phyloP scores from a whole-genome alignment of 2,888 invertebrate genomes.

The Phasia obesa region DNA sequence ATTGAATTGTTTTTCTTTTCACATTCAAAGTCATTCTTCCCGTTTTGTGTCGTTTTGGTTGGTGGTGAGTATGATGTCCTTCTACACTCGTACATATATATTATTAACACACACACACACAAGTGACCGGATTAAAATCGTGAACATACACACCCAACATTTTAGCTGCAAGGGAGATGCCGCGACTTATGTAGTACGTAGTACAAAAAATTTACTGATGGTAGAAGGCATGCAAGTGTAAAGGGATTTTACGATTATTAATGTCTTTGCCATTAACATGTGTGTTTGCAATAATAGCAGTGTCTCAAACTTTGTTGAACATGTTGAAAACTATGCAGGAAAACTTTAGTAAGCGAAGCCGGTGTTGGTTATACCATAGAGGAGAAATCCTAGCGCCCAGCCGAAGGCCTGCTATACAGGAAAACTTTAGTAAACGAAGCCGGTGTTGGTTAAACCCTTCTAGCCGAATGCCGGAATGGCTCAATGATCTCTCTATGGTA shows the following conservation, averaged over 20 bases:
- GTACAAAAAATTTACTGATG: conserved; percentile 24
- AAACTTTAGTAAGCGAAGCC: too few relatives aligned
- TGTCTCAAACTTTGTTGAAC: background rate
- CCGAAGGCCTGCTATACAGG: too few relatives aligned
- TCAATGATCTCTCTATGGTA: too few relatives aligned
- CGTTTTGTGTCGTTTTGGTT: conserved; percentile 32
- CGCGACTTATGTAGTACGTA: conserved; percentile 2
- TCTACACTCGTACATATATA: conserved; percentile 21
- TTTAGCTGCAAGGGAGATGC: conserved; percentile 42
- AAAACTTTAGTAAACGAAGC: too few relatives aligned
- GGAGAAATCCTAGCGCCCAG: too few relatives aligned
- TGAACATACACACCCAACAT: conserved; percentile 57
- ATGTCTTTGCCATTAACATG: conserved; percentile 32
- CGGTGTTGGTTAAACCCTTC: too few relatives aligned
- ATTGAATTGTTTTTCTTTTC: conserved; percentile 39
- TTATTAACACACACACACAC: background rate
- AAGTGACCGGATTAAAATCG: conserved; percentile 61
- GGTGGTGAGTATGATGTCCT: conserved; percentile 35
- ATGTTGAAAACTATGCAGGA: too few relatives aligned
- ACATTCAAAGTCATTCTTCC: conserved; percentile 43
- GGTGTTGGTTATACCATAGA: too few relatives aligned
- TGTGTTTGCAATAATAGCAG: conserved; percentile 7
- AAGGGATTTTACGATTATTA: conserved; percentile 26
- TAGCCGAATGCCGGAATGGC: too few relatives aligned
- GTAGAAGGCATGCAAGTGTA: conserved; percentile 13